Base-by-base conservation (phyloP, 2,888 invertebrate species). In the Erannis defoliaria region DNA sequence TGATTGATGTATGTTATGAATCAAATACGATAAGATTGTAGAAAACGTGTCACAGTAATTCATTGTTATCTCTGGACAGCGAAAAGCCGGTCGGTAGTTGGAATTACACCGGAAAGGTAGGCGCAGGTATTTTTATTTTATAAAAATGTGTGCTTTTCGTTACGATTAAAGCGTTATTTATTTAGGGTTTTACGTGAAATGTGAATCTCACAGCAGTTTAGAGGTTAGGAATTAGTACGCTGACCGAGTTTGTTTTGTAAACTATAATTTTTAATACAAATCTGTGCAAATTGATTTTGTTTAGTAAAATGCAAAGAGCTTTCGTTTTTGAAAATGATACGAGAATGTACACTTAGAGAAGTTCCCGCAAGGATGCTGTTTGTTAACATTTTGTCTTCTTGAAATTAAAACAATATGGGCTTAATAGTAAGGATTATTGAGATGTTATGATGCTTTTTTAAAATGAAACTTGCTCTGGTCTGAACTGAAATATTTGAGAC, bases 21-120 rank as follows among this genome's bases (percentile, higher is more conserved):
- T 59, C 23, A 23, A 12, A 48, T 6, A 5, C 10, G 54, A 60
- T 60, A 49, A 60, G 42, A 53, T 53, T 53, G 33, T 40, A 23
- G 31, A 16, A n/a, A n/a, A n/a, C n/a, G n/a, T n/a, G n/a, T n/a
- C n/a, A n/a, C n/a, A n/a, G n/a, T n/a, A n/a, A n/a, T 10, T 3
- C 33, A 19, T 19, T 46, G 14, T 55, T 46, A 46, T 55, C 42
- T 42, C n/a, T 8, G 21, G 12, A 55, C 8, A 16, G 29, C 5
- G n/a, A 21, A n/a, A 16, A 55, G 46, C 55, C 31, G 48, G 48
- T 16, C 46, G 31, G 48, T 45, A 9, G 16, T 19, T 3, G 14
- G 9, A 5, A 10, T 21, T n/a, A 31, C 31, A 18, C 6, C 5
- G 18, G 16, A 6, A 16, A 14, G 43, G 1, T 19, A 4, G 31